phyloP scores from a whole-genome alignment of 2,888 invertebrate species.

The Mythimna ferrago region DNA sequence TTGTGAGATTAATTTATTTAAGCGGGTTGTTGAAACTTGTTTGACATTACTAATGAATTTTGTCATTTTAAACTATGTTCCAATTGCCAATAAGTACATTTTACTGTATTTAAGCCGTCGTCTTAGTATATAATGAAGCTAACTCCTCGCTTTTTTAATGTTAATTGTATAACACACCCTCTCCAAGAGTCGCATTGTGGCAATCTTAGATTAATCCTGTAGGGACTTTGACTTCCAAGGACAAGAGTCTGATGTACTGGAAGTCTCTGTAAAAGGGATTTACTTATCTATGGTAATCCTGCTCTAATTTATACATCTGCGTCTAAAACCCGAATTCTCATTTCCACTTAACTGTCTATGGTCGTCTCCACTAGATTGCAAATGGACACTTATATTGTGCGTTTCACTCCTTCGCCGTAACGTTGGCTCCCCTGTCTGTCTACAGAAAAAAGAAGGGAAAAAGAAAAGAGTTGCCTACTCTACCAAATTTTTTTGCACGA shows the following conservation, averaged over 20 bases:
- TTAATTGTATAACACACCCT: conserved; percentile 13
- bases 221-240: background rate
- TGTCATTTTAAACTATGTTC: conserved; percentile 13
- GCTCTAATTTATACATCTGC: background rate
- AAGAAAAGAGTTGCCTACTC: no score
- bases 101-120: conserved; percentile 26
- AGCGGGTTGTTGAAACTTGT: background rate
- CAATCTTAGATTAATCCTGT: conserved; percentile 2
- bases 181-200: conserved; percentile 40
- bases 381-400: no score
- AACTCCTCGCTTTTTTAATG: conserved; percentile 16
- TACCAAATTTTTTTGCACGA: no score
- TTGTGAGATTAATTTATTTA: conserved; percentile 35
- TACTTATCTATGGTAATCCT: background rate
- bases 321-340: background rate
- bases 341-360: no score
- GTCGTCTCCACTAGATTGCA: no score
- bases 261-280: background rate
- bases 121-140: conserved; percentile 2
- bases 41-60: conserved; percentile 1
- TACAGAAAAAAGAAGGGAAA: no score
- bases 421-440: no score
- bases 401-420: no score
- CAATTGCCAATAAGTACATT: conserved; percentile 38
- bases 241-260: conserved; percentile 9